phyloP scores from a whole-genome alignment of 2,797 vertebrate species.

The Siniperca undulata region DNA sequence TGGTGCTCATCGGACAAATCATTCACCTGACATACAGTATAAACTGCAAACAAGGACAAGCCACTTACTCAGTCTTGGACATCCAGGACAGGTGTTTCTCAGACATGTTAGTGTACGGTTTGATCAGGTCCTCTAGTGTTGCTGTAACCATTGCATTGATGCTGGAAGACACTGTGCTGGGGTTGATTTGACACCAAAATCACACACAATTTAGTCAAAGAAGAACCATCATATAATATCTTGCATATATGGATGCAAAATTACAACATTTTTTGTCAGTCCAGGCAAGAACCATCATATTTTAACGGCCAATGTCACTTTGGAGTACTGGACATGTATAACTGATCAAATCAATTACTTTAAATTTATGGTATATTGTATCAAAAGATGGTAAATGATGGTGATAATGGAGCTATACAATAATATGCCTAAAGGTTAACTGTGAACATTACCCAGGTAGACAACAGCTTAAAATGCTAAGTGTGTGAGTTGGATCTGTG shows the following conservation, averaged over 20 bases:
- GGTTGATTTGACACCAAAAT: neutral
- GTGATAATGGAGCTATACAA: neutral
- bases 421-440: too few relatives aligned
- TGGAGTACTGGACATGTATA: neutral
- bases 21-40: neutral
- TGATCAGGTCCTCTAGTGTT: conserved; percentile 91
- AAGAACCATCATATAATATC: too few relatives aligned
- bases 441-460: neutral
- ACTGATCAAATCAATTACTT: neutral
- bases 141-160: conserved; percentile 93
- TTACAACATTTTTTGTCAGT: too few relatives aligned
- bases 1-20: too few relatives aligned
- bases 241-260: too few relatives aligned
- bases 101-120: conserved; percentile 84
- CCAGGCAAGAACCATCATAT: fast-evolving
- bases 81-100: conserved; percentile 88
- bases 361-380: neutral
- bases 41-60: neutral
- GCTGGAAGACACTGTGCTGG: conserved; percentile 93
- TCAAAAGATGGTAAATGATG: neutral
- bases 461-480: neutral
- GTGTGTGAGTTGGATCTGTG: neutral
- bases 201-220: neutral
- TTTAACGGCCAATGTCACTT: neutral
- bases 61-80: conserved; percentile 91